Evolutionary conservation across 1,140 invertebrate genomes (phyloP).

Genomic region (Hydropsyche tenuis): DNA sequence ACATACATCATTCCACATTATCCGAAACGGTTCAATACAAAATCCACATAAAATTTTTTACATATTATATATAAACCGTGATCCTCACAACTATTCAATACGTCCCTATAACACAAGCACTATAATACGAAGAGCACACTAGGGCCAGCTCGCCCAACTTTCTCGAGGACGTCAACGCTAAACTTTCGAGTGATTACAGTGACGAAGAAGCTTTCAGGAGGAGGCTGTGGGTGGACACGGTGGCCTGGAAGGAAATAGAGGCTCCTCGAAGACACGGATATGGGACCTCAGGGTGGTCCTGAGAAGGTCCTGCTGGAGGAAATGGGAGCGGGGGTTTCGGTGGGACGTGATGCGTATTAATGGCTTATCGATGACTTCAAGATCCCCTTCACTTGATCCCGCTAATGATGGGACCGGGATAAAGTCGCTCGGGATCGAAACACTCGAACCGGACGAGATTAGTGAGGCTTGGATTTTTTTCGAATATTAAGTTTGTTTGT

Average conservation of each 20-base stretch:
- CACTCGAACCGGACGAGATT: too few relatives aligned
- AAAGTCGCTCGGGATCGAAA: slow-evolving; percentile 10
- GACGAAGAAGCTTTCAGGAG: slow-evolving; percentile 19
- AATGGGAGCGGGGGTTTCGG: not conserved
- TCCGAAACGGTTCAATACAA: too few relatives aligned
- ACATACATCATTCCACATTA: too few relatives aligned
- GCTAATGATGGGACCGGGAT: slow-evolving; percentile 25
- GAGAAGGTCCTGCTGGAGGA: too few relatives aligned
- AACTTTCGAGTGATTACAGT: slow-evolving; percentile 32
- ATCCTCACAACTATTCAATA: too few relatives aligned
- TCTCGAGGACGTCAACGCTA: slow-evolving; percentile 21
- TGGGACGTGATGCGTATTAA: slow-evolving; percentile 24
- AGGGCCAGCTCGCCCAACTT: slow-evolving; percentile 10
- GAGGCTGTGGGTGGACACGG: not conserved
- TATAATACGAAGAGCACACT: not conserved
- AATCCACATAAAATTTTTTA: too few relatives aligned
- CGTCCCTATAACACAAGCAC: too few relatives aligned
- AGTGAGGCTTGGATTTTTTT: too few relatives aligned
- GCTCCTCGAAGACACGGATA: not conserved
- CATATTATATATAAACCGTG: too few relatives aligned
- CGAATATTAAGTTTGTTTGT: too few relatives aligned
- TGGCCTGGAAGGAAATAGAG: not conserved
- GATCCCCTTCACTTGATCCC: slow-evolving; percentile 14
- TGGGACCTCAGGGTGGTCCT: too few relatives aligned
- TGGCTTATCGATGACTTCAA: slow-evolving; percentile 26